Percentiles rank a stretch among this genome's conserved stretches.
Conservation (phyloP, 2,888 invertebrate species). For the Sinhomidia bicolor region DNA sequence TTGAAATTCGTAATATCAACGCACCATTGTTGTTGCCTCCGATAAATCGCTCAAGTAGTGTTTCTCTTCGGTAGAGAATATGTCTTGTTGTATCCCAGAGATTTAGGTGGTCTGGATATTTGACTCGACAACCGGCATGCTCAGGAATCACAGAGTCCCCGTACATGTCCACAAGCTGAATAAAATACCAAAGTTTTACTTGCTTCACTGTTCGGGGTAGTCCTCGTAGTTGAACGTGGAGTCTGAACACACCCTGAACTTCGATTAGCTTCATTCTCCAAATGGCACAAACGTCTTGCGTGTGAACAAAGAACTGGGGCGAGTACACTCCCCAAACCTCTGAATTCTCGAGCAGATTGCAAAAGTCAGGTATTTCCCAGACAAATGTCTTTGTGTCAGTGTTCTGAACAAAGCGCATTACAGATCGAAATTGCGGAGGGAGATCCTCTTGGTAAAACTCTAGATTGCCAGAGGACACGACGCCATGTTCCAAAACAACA, state of each 20-base stretch:
- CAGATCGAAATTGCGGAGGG: slow-evolving; percentile 32
- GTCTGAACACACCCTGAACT: slow-evolving; percentile 71
- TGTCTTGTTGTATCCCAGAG: slow-evolving; percentile 72
- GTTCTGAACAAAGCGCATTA: slow-evolving; percentile 60
- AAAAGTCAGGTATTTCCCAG: slow-evolving; percentile 73
- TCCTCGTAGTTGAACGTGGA: slow-evolving; percentile 73
- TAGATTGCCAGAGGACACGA: slow-evolving; percentile 34
- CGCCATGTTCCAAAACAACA: slow-evolving; percentile 49
- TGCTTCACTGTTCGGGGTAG: slow-evolving; percentile 64
- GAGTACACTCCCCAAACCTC: slow-evolving; percentile 74
- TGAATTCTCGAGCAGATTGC: slow-evolving; percentile 56
- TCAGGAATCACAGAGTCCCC: slow-evolving; percentile 75
- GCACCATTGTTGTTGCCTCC: slow-evolving; percentile 22
- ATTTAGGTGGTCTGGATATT: slow-evolving; percentile 72
- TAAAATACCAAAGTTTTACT: slow-evolving; percentile 71
- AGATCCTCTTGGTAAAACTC: slow-evolving; percentile 50
- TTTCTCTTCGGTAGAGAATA: slow-evolving; percentile 72
- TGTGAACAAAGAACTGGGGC: slow-evolving; percentile 67
- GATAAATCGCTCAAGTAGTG: slow-evolving; percentile 66
- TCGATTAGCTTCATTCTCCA: slow-evolving; percentile 74
- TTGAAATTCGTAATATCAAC: slow-evolving; percentile 64
- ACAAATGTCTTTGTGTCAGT: slow-evolving; percentile 64
- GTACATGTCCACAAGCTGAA: slow-evolving; percentile 70
- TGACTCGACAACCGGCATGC: slow-evolving; percentile 64
- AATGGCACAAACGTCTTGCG: slow-evolving; percentile 67